Percentiles rank a stretch among this genome's conserved stretches.
These are phyloP conservation scores for Heliconius himera DNA, from an alignment of 1,140 invertebrate species.

Conservation along the genomic window DNA sequence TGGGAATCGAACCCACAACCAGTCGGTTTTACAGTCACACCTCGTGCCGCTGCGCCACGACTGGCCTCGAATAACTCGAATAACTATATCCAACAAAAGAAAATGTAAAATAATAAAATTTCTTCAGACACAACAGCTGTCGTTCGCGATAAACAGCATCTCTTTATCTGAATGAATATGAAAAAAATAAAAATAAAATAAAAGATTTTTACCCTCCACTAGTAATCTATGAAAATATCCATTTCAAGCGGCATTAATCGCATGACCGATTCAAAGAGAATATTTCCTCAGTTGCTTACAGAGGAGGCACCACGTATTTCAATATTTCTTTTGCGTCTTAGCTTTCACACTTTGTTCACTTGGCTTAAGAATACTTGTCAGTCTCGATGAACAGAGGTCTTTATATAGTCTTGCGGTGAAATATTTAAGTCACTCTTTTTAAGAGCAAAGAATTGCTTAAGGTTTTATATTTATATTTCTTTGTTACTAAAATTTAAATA, in stretches of 20 bases:
- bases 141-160: neutral
- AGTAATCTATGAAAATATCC: slow-evolving; percentile 30
- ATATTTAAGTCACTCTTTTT: neutral
- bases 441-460: neutral
- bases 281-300: slow-evolving; percentile 22
- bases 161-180: neutral
- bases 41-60: too few relatives aligned
- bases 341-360: slow-evolving; percentile 40
- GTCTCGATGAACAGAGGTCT: slow-evolving; percentile 36
- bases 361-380: slow-evolving; percentile 35
- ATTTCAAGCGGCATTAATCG: slow-evolving; percentile 32
- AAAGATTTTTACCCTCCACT: slow-evolving; percentile 5
- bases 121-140: too few relatives aligned
- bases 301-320: slow-evolving; percentile 24
- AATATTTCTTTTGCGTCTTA: slow-evolving; percentile 30
- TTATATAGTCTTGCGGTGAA: slow-evolving; percentile 13
- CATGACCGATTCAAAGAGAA: slow-evolving; percentile 35
- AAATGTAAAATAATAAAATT: neutral
- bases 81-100: neutral
- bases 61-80: too few relatives aligned
- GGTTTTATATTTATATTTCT: too few relatives aligned
- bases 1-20: too few relatives aligned
- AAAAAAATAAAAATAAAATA: neutral
- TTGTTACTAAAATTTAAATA: too few relatives aligned
- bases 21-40: too few relatives aligned